phyloP scores from a whole-genome alignment of 2,797 vertebrate species.

The Crocodylus rhombifer region DNA sequence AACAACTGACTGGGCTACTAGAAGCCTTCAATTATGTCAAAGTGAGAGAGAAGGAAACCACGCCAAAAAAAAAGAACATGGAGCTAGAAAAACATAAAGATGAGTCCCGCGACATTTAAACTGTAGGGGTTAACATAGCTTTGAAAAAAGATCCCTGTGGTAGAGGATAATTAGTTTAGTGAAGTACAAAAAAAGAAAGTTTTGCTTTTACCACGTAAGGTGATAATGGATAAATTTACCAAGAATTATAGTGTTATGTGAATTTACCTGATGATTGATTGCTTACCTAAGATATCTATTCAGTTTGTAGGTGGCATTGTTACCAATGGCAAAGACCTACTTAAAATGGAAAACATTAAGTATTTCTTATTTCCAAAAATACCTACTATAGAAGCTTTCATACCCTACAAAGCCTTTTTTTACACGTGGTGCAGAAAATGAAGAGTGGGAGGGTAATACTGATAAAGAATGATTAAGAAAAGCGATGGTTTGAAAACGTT shows the following conservation, averaged over 20 bases:
- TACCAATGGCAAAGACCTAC: not conserved
- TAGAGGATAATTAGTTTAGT: not conserved
- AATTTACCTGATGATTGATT: not conserved
- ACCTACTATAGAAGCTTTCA: not conserved
- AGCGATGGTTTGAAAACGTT: constrained; percentile 51
- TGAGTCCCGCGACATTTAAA: not conserved
- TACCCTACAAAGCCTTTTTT: constrained; percentile 5
- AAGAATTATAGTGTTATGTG: rapidly evolving
- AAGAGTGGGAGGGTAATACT: constrained; percentile 47
- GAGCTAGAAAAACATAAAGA: not conserved
- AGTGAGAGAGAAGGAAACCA: not conserved
- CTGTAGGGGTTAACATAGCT: rapidly evolving
- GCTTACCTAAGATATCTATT: not conserved
- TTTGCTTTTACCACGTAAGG: not conserved
- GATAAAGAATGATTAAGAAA: constrained; percentile 56
- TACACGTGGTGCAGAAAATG: not conserved
- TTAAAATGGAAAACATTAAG: not conserved
- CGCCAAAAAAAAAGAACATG: not conserved
- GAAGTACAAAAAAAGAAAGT: not conserved
- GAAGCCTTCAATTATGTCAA: rapidly evolving
- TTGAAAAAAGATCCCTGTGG: not conserved
- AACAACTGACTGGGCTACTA: not conserved
- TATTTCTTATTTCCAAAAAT: not conserved
- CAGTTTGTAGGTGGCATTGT: not conserved
- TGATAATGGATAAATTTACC: not conserved